Percentiles rank a stretch among this genome's conserved stretches.
Evolutionary conservation across 2,888 invertebrate genomes (phyloP).

Genomic region (Argynnis bischoffii): DNA sequence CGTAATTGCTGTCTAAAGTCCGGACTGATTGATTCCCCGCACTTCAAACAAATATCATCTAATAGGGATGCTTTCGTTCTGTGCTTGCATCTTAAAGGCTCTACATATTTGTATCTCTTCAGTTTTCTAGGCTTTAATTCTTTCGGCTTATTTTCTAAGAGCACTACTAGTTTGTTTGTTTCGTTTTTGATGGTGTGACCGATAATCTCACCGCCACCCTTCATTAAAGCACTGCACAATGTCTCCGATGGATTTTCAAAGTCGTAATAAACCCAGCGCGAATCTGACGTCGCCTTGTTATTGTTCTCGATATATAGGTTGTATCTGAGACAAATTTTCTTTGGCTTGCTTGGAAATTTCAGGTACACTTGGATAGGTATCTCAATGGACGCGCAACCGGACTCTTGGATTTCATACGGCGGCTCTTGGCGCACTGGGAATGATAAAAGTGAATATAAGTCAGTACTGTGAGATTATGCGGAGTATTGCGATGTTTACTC

Average conservation of each 20-base stretch:
- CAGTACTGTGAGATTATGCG: constrained; percentile 35
- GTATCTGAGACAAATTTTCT: constrained; percentile 71
- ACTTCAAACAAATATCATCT: constrained; percentile 66
- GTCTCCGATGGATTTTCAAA: constrained; percentile 68
- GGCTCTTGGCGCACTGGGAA: constrained; percentile 77
- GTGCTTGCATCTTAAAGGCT: constrained; percentile 63
- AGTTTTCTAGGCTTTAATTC: constrained; percentile 44
- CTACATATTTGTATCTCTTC: constrained; percentile 63
- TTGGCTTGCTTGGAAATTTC: constrained; percentile 70
- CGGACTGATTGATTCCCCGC: constrained; percentile 61
- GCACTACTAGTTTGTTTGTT: constrained; percentile 54
- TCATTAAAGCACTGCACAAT: constrained; percentile 66
- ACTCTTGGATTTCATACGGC: constrained; percentile 79
- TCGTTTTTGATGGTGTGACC: constrained; percentile 52
- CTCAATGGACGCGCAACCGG: constrained; percentile 73
- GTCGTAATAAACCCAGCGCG: constrained; percentile 72
- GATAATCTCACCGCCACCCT: constrained; percentile 69
- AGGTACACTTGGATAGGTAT: constrained; percentile 78
- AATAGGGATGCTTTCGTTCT: constrained; percentile 51
- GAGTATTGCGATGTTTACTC: constrained; percentile 48
- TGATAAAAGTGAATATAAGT: constrained; percentile 33
- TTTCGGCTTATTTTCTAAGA: constrained; percentile 51
- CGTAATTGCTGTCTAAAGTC: constrained; percentile 66
- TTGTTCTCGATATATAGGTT: constrained; percentile 71
- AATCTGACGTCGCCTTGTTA: constrained; percentile 63